These are phyloP conservation scores for Acrocera orbiculus DNA, from an alignment of 2,888 invertebrate species.

Conservation along the genomic window DNA sequence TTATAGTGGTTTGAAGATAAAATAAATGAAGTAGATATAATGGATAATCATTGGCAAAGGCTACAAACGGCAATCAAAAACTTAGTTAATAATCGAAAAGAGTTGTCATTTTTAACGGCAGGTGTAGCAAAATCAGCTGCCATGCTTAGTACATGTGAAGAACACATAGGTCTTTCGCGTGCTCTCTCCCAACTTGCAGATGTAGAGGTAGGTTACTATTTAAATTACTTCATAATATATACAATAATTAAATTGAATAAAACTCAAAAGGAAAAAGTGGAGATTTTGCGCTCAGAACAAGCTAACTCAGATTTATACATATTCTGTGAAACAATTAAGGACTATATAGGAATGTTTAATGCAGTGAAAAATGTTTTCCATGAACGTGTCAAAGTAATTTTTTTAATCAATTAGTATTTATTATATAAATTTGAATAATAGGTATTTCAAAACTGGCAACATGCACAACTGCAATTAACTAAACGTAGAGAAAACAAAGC, in stretches of 20 bases:
- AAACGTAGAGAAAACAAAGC: slow-evolving; percentile 89
- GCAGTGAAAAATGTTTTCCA: slow-evolving; percentile 72
- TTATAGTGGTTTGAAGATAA: slow-evolving; percentile 99
- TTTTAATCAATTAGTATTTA: neutral
- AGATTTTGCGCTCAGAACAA: slow-evolving; percentile 76
- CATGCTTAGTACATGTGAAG: slow-evolving; percentile 81
- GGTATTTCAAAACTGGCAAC: slow-evolving; percentile 95
- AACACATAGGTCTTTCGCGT: slow-evolving; percentile 76
- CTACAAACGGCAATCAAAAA: slow-evolving; percentile 74
- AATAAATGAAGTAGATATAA: slow-evolving; percentile 71
- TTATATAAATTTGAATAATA: slow-evolving; percentile 31
- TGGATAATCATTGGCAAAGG: slow-evolving; percentile 76
- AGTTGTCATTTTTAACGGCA: slow-evolving; percentile 60
- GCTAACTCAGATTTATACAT: slow-evolving; percentile 88
- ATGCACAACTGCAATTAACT: slow-evolving; percentile 83
- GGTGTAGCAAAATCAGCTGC: slow-evolving; percentile 75
- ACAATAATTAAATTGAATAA: neutral
- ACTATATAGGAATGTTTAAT: slow-evolving; percentile 80
- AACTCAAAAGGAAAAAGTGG: slow-evolving; percentile 43
- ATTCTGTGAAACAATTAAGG: slow-evolving; percentile 85
- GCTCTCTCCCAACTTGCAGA: slow-evolving; percentile 83
- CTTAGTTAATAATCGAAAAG: slow-evolving; percentile 70
- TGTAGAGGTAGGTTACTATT: slow-evolving; percentile 43
- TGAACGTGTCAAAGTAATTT: slow-evolving; percentile 47
- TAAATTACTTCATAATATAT: neutral